Evolutionary conservation across 2,113 vertebrate genomes (phyloP), one percentile per base, ranked within the genome.

Genomic region (Paedocypris sp.): DNA sequence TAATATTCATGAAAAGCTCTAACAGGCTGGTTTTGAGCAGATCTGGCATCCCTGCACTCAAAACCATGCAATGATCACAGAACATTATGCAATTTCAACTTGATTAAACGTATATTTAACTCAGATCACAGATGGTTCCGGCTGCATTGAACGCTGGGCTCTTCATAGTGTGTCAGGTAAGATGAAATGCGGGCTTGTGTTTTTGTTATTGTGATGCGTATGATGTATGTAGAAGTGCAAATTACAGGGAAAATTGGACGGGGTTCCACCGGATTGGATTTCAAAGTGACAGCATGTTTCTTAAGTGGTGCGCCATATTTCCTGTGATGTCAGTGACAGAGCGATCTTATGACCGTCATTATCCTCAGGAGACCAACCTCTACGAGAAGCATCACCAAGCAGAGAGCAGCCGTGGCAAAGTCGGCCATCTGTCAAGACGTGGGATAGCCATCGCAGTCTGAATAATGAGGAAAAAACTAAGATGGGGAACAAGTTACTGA

Each of bases 381-480:
- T 29, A 57, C 1, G 11, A 56, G 41, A 56, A 41, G 9, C 52
- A 56, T 41, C 36, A 18, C 9, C 1, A 35, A 1, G 4, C 25
- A 13, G 38, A 57, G 23, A 31, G 38, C 25, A 54, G n/a, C 36
- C 22, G 8, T 13, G 53, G 26, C 11, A 20, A 6, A 26, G 53
- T 28, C 38, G 13, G 31, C 53, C 38, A 57, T 43, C 53, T 57
- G 38, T 57, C 38, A 57, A 39, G 7, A 31, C 19, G 53, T 12
- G 6, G 18, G 53, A 57, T 57, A 31, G 22, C 38, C 9, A 26
- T 31, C 20, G 16, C 43, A 26, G 9, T 32, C 38, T 43, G 16
- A 43, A 57, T 22, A 18, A 57, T 57, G 38, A 42, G 38, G n/a
- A n/a, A 22, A 57, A 57, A 57, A 57, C 38, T 42, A 43, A 56